Percentiles rank a stretch among this genome's conserved stretches.
Evolutionary conservation across 92 coral and sea anemone species (phyloP).

Genomic region (Epizoanthus illoricatus): DNA sequence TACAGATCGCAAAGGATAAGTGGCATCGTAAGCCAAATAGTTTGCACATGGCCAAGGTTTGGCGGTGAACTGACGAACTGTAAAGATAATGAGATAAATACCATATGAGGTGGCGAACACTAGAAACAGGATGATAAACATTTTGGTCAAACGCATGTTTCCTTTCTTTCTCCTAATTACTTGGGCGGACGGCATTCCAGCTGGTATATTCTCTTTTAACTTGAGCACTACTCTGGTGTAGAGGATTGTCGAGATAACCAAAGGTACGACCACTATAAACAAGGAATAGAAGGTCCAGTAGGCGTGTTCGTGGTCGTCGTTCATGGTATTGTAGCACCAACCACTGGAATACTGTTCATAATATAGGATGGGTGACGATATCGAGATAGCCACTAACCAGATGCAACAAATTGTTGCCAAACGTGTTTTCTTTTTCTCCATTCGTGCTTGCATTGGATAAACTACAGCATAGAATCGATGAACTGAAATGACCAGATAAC

Average conservation of each 20-base stretch:
- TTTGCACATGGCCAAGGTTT: background rate
- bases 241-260: background rate
- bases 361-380: background rate
- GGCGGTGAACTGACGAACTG: background rate
- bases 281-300: background rate
- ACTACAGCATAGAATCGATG: constrained; percentile 19
- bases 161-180: constrained; percentile 4
- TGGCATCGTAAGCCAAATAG: background rate
- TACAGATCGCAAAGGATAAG: background rate
- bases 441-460: constrained; percentile 14
- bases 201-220: background rate
- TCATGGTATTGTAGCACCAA: background rate
- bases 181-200: background rate
- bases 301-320: background rate
- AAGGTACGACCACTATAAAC: background rate
- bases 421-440: background rate
- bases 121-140: background rate
- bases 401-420: background rate
- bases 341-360: background rate
- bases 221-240: constrained; percentile 4
- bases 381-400: background rate
- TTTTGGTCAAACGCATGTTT: constrained; percentile 6
- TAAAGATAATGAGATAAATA: background rate
- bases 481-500: constrained; percentile 5
- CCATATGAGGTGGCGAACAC: constrained; percentile 1